These are phyloP conservation scores for Muntiacus reevesi DNA, from an alignment of 2,113 vertebrate species.

Conservation along the genomic window DNA sequence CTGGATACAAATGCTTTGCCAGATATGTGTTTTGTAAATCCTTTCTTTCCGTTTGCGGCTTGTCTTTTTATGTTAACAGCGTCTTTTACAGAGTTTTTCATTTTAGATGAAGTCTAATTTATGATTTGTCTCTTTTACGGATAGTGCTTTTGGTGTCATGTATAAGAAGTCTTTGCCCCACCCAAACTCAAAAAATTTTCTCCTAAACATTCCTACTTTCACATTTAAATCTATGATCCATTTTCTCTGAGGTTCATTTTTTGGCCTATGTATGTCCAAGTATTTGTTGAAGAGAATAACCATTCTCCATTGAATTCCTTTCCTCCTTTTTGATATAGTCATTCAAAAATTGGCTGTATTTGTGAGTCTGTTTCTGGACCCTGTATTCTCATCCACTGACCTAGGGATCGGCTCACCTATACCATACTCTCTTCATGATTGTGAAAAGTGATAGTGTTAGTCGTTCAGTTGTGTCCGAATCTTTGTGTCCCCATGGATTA, in stretches of 20 bases:
- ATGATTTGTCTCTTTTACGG: neutral
- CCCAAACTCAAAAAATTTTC: neutral
- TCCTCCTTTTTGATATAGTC: neutral
- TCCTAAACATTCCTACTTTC: neutral
- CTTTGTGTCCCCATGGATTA: neutral
- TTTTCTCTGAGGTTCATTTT: neutral
- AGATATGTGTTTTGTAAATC: neutral
- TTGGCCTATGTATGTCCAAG: neutral
- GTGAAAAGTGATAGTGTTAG: neutral
- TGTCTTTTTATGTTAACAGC: neutral
- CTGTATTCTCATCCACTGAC: neutral
- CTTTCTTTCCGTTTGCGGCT: neutral
- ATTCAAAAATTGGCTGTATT: neutral
- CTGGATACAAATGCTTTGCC: neutral
- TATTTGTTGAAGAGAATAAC: neutral
- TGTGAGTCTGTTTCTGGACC: neutral
- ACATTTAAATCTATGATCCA: neutral
- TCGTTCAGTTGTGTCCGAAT: neutral
- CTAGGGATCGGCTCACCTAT: fast-evolving
- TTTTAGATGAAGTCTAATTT: neutral
- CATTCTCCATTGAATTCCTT: neutral
- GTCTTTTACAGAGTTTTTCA: neutral
- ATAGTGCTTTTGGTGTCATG: neutral
- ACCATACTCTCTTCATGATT: neutral
- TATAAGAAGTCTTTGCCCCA: neutral